Conservation (phyloP, 2,888 invertebrate species). For the Operophtera brumata region DNA sequence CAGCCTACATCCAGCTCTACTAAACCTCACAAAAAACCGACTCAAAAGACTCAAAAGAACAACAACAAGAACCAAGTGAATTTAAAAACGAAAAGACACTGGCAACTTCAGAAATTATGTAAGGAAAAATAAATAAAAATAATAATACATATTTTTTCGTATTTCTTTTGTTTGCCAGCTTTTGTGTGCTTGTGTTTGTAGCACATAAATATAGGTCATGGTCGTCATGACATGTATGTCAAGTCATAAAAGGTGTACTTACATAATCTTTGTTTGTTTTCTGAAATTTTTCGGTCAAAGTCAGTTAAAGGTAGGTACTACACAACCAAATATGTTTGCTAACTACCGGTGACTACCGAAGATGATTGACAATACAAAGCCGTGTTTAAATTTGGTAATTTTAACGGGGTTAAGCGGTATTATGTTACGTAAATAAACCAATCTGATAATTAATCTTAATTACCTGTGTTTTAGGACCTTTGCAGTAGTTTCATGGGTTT, state of each 20-base stretch:
- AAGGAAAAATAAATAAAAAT: background rate
- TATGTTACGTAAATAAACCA: background rate
- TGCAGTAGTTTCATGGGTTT: no score
- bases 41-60: background rate
- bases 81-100: background rate
- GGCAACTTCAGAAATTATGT: no score
- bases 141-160: background rate
- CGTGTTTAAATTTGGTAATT: conserved; percentile 2
- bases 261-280: conserved; percentile 13
- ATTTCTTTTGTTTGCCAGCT: background rate
- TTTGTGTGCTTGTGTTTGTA: background rate
- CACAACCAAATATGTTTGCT: conserved; percentile 1
- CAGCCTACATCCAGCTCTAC: conserved; percentile 42
- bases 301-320: conserved; percentile 3
- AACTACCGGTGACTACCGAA: conserved; percentile 4
- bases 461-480: no score
- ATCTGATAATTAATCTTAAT: background rate
- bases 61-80: background rate
- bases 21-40: conserved; percentile 21
- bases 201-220: conserved; percentile 2
- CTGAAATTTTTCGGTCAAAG: conserved; percentile 18
- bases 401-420: background rate
- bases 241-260: conserved; percentile 4
- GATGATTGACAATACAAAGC: conserved; percentile 7
- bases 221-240: background rate